Evolutionary conservation across 1,140 invertebrate genomes (phyloP).

Genomic region (Samia ricini): DNA sequence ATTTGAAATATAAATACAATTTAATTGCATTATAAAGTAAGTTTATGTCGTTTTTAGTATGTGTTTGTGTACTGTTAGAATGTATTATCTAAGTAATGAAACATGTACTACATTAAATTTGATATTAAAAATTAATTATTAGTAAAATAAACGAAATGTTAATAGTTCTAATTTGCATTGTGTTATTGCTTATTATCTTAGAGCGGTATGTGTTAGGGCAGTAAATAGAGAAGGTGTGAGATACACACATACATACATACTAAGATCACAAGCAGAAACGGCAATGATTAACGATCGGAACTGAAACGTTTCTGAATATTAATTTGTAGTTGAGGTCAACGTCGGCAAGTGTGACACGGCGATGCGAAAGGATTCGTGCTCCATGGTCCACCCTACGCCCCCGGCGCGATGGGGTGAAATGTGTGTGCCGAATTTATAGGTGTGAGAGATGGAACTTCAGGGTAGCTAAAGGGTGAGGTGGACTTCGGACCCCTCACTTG

Average conservation of each 20-base stretch:
- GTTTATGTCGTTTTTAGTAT: too few species aligned
- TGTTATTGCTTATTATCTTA: neutral
- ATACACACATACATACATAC: neutral
- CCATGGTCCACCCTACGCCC: constrained; percentile 49
- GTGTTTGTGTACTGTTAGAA: too few species aligned
- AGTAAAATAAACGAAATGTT: neutral
- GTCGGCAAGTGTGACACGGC: constrained; percentile 70
- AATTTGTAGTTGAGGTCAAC: constrained; percentile 75
- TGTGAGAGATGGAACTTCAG: constrained; percentile 76
- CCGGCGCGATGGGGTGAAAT: constrained; percentile 55
- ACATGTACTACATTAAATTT: too few species aligned
- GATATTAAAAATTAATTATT: too few species aligned
- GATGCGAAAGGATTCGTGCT: constrained; percentile 72
- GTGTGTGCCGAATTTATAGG: constrained; percentile 76
- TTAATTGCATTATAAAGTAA: too few species aligned
- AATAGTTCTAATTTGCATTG: neutral
- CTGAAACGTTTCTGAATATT: constrained; percentile 74
- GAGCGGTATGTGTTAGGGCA: neutral
- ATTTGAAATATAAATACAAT: too few species aligned
- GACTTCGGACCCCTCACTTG: constrained; percentile 70
- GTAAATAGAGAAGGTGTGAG: neutral
- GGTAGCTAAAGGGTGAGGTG: constrained; percentile 75
- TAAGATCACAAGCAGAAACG: constrained; percentile 46
- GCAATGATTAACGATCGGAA: constrained; percentile 71
- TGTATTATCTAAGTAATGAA: too few species aligned